Conservation (phyloP, 2,888 invertebrate genomes). For the Andrena flavipes region DNA sequence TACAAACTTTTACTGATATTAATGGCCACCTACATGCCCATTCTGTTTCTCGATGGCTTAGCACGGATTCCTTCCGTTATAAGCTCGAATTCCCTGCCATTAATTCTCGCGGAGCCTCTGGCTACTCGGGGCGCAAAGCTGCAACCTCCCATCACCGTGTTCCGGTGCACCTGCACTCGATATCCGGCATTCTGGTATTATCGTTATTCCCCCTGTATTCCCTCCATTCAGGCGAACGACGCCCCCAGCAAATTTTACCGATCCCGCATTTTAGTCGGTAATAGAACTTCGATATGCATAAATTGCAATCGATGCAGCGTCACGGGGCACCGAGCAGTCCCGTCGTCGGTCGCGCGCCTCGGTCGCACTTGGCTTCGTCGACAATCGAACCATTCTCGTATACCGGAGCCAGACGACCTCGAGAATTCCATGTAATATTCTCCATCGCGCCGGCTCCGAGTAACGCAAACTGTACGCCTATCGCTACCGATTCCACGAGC, state of each 20-base stretch:
- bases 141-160: constrained; percentile 46
- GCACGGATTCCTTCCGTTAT: constrained; percentile 71
- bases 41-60: constrained; percentile 64
- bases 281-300: constrained; percentile 64
- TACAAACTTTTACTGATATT: constrained; percentile 69
- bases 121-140: constrained; percentile 49
- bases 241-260: constrained; percentile 64
- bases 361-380: constrained; percentile 6
- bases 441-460: background rate
- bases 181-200: constrained; percentile 69
- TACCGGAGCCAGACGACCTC: constrained; percentile 1
- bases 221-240: constrained; percentile 35
- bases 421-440: constrained; percentile 13
- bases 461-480: background rate
- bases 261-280: constrained; percentile 52
- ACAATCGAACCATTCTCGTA: constrained; percentile 38
- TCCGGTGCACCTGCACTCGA: constrained; percentile 70
- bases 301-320: constrained; percentile 61
- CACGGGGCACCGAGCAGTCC: background rate
- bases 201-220: constrained; percentile 47
- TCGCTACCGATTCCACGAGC: background rate
- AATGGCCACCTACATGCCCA: constrained; percentile 65
- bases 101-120: constrained; percentile 63
- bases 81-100: constrained; percentile 74
- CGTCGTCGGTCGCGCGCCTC: background rate